Conservation (phyloP, 2,113 vertebrate genomes). For the Periophthalmodon schlosseri region DNA sequence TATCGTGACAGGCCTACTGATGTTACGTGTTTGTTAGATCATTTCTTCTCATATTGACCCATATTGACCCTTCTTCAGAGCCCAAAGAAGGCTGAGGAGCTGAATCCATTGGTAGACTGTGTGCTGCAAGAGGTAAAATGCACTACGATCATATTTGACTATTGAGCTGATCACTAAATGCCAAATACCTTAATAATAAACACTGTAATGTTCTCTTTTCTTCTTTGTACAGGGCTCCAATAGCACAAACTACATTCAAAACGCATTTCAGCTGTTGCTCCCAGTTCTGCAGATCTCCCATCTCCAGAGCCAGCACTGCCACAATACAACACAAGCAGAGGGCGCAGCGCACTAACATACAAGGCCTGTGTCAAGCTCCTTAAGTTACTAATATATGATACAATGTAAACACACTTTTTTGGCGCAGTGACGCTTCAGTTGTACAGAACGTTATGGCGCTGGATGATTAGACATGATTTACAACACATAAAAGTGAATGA, state of each 20-base stretch:
- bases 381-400: neutral
- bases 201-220: neutral
- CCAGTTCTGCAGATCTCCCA: slow-evolving; percentile 91
- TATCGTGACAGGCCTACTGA: too few relatives aligned
- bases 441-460: slow-evolving; percentile 48
- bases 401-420: slow-evolving; percentile 17
- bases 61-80: slow-evolving; percentile 70
- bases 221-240: slow-evolving; percentile 84
- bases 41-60: neutral
- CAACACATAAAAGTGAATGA: neutral
- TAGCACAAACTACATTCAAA: slow-evolving; percentile 89
- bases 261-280: slow-evolving; percentile 92
- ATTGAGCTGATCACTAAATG: neutral
- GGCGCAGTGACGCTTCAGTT: slow-evolving; percentile 35
- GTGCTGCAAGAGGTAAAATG: slow-evolving; percentile 87
- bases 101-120: slow-evolving; percentile 87
- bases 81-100: slow-evolving; percentile 88
- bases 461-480: neutral
- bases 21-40: neutral
- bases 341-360: slow-evolving; percentile 54
- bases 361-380: neutral
- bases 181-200: neutral
- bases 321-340: slow-evolving; percentile 47
- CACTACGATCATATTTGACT: neutral
- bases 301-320: slow-evolving; percentile 77